Evolutionary conservation across 2,113 vertebrate genomes (phyloP), one percentile per base, ranked within the genome.

Genomic region (Sakesphorus luctuosus): DNA sequence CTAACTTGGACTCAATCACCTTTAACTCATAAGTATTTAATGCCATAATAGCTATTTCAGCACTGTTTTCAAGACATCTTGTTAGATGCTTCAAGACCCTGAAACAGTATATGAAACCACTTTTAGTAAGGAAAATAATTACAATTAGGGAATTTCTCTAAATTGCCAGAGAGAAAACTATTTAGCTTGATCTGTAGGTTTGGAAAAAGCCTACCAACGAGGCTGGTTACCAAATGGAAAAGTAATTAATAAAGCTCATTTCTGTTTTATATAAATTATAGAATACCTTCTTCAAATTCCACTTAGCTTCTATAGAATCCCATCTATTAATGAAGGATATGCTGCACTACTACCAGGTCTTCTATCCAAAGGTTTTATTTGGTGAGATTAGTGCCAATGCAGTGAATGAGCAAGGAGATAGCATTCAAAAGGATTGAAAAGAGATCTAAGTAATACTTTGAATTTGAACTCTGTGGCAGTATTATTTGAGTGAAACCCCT

Each of bases 61-160:
- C 17, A 36, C 28, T 76, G 24, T 53, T 94, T 90, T 65, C 53
- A 78, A 75, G 36, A 4, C 9, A 44, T 75, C 21, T 82, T 72
- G 8, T 81, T 76, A 93, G 21, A 81, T 75, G 23, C 10, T 67
- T 90, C 52, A 65, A 69, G 53, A 91, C 49, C 16, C 26, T 78
- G 63, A 83, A 93, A 77, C 31, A 81, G 59, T 78, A 29, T 13
- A 31, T 40, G 63, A 71, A 84, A 84, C 13, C 4, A 56, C 1
- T 46, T 79, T 92, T 82, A 69, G 69, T 78, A 86, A 63, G 35
- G 20, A 89, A 93, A 91, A 91, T 76, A 83, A 77, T 96, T 95
- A 53, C 11, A 86, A 6, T 47, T 76, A 68, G 1, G 25, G 29
- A 55, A 78, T 87, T 87, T 84, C 43, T 91, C 35, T 84, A 84